Base-by-base conservation (phyloP, 1,140 invertebrate genomes). In the Neodiprion fabricii region DNA sequence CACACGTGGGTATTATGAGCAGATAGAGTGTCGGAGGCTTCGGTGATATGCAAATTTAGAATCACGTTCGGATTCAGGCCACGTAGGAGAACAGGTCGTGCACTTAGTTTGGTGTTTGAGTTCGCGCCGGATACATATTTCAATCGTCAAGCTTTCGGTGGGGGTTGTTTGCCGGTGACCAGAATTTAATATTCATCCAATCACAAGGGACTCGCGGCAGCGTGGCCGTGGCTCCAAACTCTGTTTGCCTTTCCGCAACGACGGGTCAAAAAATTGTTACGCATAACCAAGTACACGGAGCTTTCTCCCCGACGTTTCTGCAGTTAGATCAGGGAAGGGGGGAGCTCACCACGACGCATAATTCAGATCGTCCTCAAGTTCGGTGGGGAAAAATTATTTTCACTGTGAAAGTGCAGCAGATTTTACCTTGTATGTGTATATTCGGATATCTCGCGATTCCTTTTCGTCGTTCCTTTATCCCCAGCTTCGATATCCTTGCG, bases 181-280 rank as follows among this genome's bases (percentile, higher is more conserved):
- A 84, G 76, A 84, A 85, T 85, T 85, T 83, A 85, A 85, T 85
- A 85, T 85, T 85, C 84, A 83, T 82, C 79, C 83, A 85, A 85
- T 83, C 83, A 85, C 50, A 53, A 53, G 78, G 81, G 79, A 78
- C 76, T 66, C 71, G 76, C 75, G 74, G 70, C 71, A 74, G 70
- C 49, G 72, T 61, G 77, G 77, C 76, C 21, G 80, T 80, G 80
- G 80, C 79, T 79, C 76, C 78, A 77, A 53, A 53, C 50, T 53
- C 73, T 79, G 82, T 85, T 85, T 83, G 79, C 71, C 75, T 73
- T 81, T 81, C 74, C 70, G 74, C 72, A 75, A 79, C 77, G 76
- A 65, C 66, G 76, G 71, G 77, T 83, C 76, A 78, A 80, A 84
- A 81, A 82, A 84, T 80, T 80, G 79, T 81, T 79, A 65, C 70